These are phyloP conservation scores for Anagrus nilaparvatae DNA, from an alignment of 1,140 invertebrate genomes.

Conservation along the genomic window DNA sequence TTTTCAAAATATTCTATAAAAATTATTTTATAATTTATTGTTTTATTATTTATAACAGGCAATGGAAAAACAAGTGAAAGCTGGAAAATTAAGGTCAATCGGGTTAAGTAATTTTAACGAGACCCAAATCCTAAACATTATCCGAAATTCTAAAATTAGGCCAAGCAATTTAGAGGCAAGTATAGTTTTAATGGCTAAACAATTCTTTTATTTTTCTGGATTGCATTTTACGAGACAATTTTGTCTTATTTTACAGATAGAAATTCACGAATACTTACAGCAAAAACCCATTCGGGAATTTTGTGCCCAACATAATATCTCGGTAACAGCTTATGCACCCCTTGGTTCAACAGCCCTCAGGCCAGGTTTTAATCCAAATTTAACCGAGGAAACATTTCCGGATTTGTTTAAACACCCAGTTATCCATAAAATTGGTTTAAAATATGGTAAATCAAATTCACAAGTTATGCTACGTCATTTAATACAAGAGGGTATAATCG, in stretches of 20 bases:
- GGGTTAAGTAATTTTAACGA: slow-evolving; percentile 74
- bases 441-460: slow-evolving; percentile 59
- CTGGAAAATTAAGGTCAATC: slow-evolving; percentile 55
- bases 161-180: slow-evolving; percentile 60
- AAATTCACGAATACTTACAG: slow-evolving; percentile 73
- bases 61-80: slow-evolving; percentile 63
- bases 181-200: no score
- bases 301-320: slow-evolving; percentile 60
- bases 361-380: slow-evolving; percentile 39
- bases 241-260: no score
- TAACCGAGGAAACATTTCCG: no score
- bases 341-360: slow-evolving; percentile 57
- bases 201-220: no score
- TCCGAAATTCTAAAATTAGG: slow-evolving; percentile 52
- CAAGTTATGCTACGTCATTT: slow-evolving; percentile 68
- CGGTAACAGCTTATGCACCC: slow-evolving; percentile 76
- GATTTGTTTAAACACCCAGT: slow-evolving; percentile 60
- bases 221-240: no score
- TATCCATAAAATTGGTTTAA: slow-evolving; percentile 52
- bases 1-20: no score
- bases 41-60: slow-evolving; percentile 45
- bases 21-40: no score
- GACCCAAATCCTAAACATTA: slow-evolving; percentile 53
- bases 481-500: slow-evolving; percentile 58
- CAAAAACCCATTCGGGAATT: slow-evolving; percentile 65